Percentiles rank a stretch among this genome's conserved stretches.
These are phyloP conservation scores for Pollenia amentaria DNA, from an alignment of 2,888 invertebrate genomes.

Conservation along the genomic window DNA sequence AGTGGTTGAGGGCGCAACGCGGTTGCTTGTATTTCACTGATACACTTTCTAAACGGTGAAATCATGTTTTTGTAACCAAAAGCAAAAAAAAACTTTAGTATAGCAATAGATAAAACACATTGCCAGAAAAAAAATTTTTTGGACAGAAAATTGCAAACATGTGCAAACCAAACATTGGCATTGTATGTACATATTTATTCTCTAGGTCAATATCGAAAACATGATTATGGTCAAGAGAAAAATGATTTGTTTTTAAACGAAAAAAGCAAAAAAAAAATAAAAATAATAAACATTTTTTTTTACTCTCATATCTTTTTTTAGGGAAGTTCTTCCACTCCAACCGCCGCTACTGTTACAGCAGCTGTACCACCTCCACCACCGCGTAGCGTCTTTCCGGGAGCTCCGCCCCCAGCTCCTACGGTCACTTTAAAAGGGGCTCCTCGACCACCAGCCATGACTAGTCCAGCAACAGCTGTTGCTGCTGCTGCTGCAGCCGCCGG, in stretches of 20 bases:
- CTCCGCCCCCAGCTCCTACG: constrained; percentile 84
- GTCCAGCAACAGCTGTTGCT: constrained; percentile 85
- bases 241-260: constrained; percentile 8
- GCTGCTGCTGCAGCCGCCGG: constrained; percentile 85
- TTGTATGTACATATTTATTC: constrained; percentile 17
- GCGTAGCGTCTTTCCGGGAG: constrained; percentile 84
- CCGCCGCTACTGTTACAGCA: constrained; percentile 63
- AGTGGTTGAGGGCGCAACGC: constrained; percentile 56
- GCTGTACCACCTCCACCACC: constrained; percentile 75
- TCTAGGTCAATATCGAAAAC: constrained; percentile 40
- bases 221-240: constrained; percentile 10
- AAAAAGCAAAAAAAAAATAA: neutral
- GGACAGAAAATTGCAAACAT: constrained; percentile 23
- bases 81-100: neutral
- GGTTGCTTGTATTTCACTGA: constrained; percentile 45
- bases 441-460: constrained; percentile 85
- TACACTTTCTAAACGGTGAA: constrained; percentile 61
- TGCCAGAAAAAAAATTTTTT: constrained; percentile 40
- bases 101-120: constrained; percentile 43
- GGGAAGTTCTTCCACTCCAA: constrained; percentile 74
- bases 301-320: constrained; percentile 48
- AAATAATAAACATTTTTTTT: neutral
- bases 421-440: constrained; percentile 84
- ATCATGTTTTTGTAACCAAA: constrained; percentile 48
- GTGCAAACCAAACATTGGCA: constrained; percentile 14